Conservation (phyloP, 2,888 invertebrate species). For the Ceratothoa steindachneri region DNA sequence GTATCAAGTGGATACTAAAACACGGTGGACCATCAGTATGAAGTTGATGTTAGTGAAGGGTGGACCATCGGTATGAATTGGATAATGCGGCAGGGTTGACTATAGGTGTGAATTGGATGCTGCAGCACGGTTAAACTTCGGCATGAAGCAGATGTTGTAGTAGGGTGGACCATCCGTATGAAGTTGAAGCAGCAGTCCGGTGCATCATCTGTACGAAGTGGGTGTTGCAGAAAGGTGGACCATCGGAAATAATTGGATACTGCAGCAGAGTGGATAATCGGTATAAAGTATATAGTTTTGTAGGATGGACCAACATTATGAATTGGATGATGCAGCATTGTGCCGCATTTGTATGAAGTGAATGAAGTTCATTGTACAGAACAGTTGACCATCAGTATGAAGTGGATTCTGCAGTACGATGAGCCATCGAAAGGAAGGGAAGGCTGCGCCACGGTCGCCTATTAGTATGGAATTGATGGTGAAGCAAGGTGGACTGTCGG, state of each 20-base stretch:
- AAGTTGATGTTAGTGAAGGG: background rate
- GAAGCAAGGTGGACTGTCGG: no score
- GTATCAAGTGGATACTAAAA: no score
- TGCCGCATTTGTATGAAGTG: no score
- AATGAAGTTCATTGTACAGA: no score
- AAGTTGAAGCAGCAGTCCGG: background rate
- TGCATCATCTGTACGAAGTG: background rate
- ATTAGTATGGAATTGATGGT: no score
- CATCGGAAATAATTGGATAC: background rate
- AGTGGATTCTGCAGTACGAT: no score
- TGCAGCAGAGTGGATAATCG: background rate
- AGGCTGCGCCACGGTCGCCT: no score
- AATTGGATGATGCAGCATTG: no score
- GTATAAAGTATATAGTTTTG: background rate
- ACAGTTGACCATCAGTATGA: no score
- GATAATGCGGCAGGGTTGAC: background rate
- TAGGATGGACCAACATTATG: no score
- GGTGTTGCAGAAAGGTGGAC: background rate
- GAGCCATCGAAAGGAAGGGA: no score
- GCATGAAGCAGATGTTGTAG: no score
- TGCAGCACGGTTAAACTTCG: background rate
- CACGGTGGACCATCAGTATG: background rate
- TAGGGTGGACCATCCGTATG: background rate
- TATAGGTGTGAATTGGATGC: background rate
- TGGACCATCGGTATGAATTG: background rate